A percentile compares a stretch with the other conserved stretches of the same genome.
phyloP scores from a whole-genome alignment of 2,888 invertebrate genomes.

The Sialis fuliginosa region DNA sequence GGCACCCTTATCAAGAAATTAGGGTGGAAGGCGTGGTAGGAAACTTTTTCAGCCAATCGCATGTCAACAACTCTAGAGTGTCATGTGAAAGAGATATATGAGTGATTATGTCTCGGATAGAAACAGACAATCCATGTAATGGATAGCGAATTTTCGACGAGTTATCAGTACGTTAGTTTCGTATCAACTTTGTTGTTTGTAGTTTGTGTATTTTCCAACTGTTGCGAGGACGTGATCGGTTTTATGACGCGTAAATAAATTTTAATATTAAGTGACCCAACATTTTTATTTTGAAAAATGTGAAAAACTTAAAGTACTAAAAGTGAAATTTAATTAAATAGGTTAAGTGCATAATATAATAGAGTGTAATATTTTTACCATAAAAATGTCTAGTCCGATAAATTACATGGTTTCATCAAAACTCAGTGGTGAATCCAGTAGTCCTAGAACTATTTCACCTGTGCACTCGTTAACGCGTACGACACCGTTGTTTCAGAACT shows the following conservation, averaged over 20 bases:
- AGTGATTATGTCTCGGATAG: slow-evolving; percentile 13
- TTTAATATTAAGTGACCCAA: too few species aligned
- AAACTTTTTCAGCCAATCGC: slow-evolving; percentile 19
- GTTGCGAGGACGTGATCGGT: too few species aligned
- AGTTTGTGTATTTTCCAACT: too few species aligned
- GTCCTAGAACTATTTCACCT: slow-evolving; percentile 5
- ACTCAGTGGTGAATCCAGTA: slow-evolving; percentile 2
- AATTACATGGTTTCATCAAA: slow-evolving; percentile 4
- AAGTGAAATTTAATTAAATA: too few species aligned
- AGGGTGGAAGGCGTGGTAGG: slow-evolving; percentile 18
- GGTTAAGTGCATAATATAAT: too few species aligned
- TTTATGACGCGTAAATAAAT: too few species aligned
- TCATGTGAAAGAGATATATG: slow-evolving; percentile 20
- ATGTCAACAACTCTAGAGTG: slow-evolving; percentile 8
- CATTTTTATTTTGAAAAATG: too few species aligned
- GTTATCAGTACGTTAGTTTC: slow-evolving; percentile 4
- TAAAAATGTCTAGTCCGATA: slow-evolving; percentile 5
- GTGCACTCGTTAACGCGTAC: slow-evolving; percentile 2
- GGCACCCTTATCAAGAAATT: slow-evolving; percentile 7
- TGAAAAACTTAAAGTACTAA: too few species aligned
- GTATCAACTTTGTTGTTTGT: slow-evolving; percentile 3
- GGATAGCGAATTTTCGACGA: slow-evolving; percentile 5
- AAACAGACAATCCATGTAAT: slow-evolving; percentile 1
- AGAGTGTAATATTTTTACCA: background rate
- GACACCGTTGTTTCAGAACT: background rate